These are phyloP conservation scores for Gonioctena quinquepunctata DNA, from an alignment of 1,140 invertebrate species.

Conservation along the genomic window DNA sequence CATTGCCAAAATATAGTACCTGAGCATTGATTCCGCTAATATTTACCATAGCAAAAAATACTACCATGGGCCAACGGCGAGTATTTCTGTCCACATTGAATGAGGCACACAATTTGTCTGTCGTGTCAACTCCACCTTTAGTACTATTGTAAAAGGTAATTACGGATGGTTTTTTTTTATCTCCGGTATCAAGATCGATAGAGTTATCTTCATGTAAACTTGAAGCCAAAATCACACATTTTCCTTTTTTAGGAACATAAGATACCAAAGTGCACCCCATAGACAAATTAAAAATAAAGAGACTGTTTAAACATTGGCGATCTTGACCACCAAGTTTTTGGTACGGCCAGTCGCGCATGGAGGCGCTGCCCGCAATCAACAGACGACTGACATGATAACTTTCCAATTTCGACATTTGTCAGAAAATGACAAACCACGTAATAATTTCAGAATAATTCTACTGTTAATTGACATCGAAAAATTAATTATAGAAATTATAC, in stretches of 20 bases:
- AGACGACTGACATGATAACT: no score
- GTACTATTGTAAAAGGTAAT: conserved; percentile 47
- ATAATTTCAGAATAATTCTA: no score
- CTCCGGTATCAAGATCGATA: conserved; percentile 32
- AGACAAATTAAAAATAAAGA: no score
- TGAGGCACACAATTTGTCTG: conserved; percentile 48
- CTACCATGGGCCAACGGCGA: conserved; percentile 51
- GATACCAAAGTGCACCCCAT: conserved; percentile 34
- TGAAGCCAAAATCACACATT: conserved; percentile 38
- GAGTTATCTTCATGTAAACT: conserved; percentile 40
- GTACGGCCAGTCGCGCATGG: no score
- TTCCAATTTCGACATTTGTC: no score
- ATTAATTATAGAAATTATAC: no score
- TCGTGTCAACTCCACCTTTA: conserved; percentile 54
- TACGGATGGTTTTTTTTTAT: conserved; percentile 29
- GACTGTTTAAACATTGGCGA: no score
- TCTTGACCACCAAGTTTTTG: no score
- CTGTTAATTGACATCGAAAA: no score
- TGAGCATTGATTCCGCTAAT: neutral
- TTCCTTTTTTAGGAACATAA: conserved; percentile 39
- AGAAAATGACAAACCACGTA: no score
- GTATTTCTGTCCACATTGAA: conserved; percentile 47
- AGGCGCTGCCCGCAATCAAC: no score
- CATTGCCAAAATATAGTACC: neutral
- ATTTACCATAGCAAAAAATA: conserved; percentile 37